A percentile compares a stretch with the other conserved stretches of the same genome.
Conservation (phyloP, 2,888 invertebrate genomes). For the Dryocosmus kuriphilus region DNA sequence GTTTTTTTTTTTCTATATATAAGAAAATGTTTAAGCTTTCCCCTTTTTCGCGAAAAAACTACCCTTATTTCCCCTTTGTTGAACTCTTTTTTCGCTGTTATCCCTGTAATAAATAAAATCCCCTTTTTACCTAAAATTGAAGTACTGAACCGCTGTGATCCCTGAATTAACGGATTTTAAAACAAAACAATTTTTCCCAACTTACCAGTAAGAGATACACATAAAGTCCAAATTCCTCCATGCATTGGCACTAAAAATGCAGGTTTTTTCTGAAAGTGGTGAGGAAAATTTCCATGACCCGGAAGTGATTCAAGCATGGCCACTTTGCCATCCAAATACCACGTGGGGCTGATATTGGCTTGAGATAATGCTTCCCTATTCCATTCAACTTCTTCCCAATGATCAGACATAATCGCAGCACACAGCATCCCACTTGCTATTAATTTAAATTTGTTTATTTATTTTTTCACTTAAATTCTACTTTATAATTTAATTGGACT, state of each 20-base stretch:
- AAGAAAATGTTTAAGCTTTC: too few species aligned
- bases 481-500: neutral
- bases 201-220: slow-evolving; percentile 88
- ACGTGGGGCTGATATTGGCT: slow-evolving; percentile 83
- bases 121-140: neutral
- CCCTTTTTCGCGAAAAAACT: too few species aligned
- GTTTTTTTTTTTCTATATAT: too few species aligned
- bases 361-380: slow-evolving; percentile 82
- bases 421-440: slow-evolving; percentile 86
- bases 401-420: slow-evolving; percentile 92
- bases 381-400: slow-evolving; percentile 94
- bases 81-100: too few species aligned
- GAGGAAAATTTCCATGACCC: slow-evolving; percentile 55
- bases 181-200: neutral
- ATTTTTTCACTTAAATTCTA: neutral
- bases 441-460: neutral
- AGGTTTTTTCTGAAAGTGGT: slow-evolving; percentile 57
- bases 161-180: neutral
- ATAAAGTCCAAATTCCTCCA: slow-evolving; percentile 94
- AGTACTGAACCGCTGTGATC: neutral
- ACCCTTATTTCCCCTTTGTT: too few species aligned
- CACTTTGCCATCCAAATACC: slow-evolving; percentile 88
- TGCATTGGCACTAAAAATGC: slow-evolving; percentile 92
- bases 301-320: slow-evolving; percentile 79
- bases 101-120: too few species aligned